Base-by-base conservation (phyloP, 2,888 invertebrate genomes). In the Stenchaetothrips biformis region DNA sequence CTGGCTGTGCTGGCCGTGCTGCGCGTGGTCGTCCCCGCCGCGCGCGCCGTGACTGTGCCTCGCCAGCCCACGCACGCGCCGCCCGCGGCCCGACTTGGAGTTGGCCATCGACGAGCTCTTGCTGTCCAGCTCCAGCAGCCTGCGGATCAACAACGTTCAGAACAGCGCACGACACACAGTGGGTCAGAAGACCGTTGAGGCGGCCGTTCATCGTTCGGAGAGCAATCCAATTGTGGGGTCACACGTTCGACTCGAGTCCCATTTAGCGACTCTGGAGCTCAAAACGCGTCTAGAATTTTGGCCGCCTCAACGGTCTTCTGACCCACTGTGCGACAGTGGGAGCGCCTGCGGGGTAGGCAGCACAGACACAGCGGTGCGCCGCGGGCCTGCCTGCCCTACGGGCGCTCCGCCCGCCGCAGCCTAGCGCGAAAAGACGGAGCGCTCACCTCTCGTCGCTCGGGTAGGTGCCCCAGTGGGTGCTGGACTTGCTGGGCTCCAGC, bases 1-100 rank as follows among this genome's bases (percentile, higher is more conserved):
- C 53, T 53, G 53, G 53, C 67, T 25, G 67, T 3, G 7, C n/a
- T 62, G 67, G 79, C 80, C 81, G 81, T 83, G 81, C 81, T 83
- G 79, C 82, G 78, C 81, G 82, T 81, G 79, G 82, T 77, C 78
- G 81, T 59, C 82, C 84, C 81, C 77, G 82, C 79, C 80, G 82
- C 81, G 37, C 48, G 77, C 82, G 79, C 82, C 81, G 81, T 82
- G 82, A 79, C 82, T 82, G 62, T 81, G 81, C 74, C 82, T 82
- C 78, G 81, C 82, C 21, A 82, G 79, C 9, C 67, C 67, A 25
- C 67, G 67, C 25, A 74, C 67, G 21, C 67, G 67, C 67, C 67
- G 67, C n/a, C 67, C 67, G 67, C 67, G 67, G 8, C 67, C 25
- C 21, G 21, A 21, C 67, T 74, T 74, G 25, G 67, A 74, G 7